Evolutionary conservation across 2,797 vertebrate species (phyloP).

Genomic region (Sebastolobus alascanus): DNA sequence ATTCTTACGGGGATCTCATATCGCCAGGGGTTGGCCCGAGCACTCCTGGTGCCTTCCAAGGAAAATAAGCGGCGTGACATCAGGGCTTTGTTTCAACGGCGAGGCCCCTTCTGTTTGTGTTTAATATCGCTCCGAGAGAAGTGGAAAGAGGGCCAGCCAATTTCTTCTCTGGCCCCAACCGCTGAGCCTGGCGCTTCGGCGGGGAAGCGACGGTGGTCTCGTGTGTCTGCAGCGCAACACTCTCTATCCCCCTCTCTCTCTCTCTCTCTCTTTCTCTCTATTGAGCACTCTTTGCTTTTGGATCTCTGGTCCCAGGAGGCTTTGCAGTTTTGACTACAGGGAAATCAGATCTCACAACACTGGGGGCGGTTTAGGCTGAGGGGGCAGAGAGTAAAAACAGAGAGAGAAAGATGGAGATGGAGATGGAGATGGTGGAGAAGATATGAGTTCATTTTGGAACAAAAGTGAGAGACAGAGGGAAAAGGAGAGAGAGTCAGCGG

Average conservation of each 20-base stretch:
- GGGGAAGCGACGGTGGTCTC: conserved; percentile 66
- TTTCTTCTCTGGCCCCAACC: conserved; percentile 62
- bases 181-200: conserved; percentile 61
- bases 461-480: conserved; percentile 16
- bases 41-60: conserved; percentile 88
- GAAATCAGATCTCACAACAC: conserved; percentile 81
- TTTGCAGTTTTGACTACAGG: conserved; percentile 75
- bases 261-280: conserved; percentile 17
- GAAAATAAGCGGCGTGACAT: conserved; percentile 94
- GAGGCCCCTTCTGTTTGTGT: conserved; percentile 93
- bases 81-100: conserved; percentile 91
- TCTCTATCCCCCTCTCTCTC: conserved; percentile 20
- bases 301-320: conserved; percentile 60
- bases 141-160: conserved; percentile 73
- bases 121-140: conserved; percentile 87
- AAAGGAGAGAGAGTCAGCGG: conserved; percentile 13
- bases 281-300: conserved; percentile 50
- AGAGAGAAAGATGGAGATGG: background rate
- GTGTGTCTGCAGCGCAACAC: conserved; percentile 56
- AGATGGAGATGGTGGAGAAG: conserved; percentile 36
- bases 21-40: conserved; percentile 87
- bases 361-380: conserved; percentile 48
- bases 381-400: conserved; percentile 45
- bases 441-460: conserved; percentile 38
- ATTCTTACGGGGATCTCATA: conserved; percentile 88